Evolutionary conservation across 64 coral and sea anemone species (phyloP).

Genomic region (Montipora efflorescens): DNA sequence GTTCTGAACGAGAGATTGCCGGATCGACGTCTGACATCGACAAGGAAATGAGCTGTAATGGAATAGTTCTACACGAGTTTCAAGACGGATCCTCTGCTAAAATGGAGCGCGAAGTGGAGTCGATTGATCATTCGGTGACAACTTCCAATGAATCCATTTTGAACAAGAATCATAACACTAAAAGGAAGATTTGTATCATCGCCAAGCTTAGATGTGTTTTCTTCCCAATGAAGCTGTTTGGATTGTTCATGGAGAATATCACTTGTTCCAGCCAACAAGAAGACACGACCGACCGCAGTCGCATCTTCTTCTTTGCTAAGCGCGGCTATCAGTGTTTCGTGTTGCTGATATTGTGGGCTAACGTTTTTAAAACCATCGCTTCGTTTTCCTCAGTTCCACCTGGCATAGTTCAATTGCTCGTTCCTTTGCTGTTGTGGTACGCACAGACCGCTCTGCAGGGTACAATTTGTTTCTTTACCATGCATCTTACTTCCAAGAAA

Average conservation of each 20-base stretch:
- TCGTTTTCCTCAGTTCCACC: slow-evolving; percentile 20
- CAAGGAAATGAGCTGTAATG: not conserved
- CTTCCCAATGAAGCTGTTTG: slow-evolving; percentile 41
- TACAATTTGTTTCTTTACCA: slow-evolving; percentile 39
- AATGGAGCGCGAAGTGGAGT: not conserved
- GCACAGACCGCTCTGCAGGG: slow-evolving; percentile 26
- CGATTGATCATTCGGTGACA: not conserved
- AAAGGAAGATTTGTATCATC: slow-evolving; percentile 7
- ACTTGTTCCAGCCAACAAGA: not conserved
- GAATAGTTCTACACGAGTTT: not conserved
- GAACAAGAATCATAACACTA: not conserved
- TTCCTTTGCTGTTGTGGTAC: slow-evolving; percentile 12
- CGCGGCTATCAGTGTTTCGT: slow-evolving; percentile 22
- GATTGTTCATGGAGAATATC: slow-evolving; percentile 16
- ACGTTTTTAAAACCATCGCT: slow-evolving; percentile 26
- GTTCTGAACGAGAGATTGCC: not conserved
- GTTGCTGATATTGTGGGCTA: slow-evolving; percentile 11
- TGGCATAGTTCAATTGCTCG: not conserved
- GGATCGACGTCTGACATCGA: not conserved
- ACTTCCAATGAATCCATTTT: not conserved
- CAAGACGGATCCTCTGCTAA: not conserved
- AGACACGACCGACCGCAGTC: not conserved
- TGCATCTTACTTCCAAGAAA: slow-evolving; percentile 18
- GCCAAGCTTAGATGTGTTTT: slow-evolving; percentile 13
- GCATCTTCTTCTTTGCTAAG: not conserved